Evolutionary conservation across 1,140 invertebrate species (phyloP).

Genomic region (Nephotettix cincticeps): DNA sequence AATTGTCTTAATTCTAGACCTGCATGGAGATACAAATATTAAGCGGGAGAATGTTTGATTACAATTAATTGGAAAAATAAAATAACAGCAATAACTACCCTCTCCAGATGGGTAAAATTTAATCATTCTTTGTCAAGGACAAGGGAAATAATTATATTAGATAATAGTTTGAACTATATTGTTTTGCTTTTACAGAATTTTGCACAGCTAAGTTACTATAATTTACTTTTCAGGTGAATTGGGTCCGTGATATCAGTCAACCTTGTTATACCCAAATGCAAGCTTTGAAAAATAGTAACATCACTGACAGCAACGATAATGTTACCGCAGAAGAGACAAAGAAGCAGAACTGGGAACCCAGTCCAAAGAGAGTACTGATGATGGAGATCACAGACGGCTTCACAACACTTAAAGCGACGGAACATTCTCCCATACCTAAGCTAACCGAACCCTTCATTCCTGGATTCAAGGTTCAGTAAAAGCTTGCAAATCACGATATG

Average conservation of each 20-base stretch:
- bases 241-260: constrained; percentile 57
- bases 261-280: constrained; percentile 64
- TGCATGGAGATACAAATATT: too few relatives aligned
- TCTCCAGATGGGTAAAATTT: too few relatives aligned
- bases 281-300: constrained; percentile 48
- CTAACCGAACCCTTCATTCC: constrained; percentile 61
- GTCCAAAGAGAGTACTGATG: constrained; percentile 54
- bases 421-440: constrained; percentile 63
- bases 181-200: not conserved
- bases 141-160: too few relatives aligned
- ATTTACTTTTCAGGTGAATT: constrained; percentile 48
- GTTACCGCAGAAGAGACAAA: constrained; percentile 51
- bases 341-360: constrained; percentile 47
- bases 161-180: too few relatives aligned
- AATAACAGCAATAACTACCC: too few relatives aligned
- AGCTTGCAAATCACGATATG: too few relatives aligned
- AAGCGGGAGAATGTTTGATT: too few relatives aligned
- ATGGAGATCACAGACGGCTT: constrained; percentile 75
- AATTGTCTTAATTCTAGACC: too few relatives aligned
- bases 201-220: not conserved
- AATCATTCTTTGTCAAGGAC: too few relatives aligned
- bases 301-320: constrained; percentile 50
- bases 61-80: too few relatives aligned
- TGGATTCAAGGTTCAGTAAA: constrained; percentile 58
- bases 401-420: constrained; percentile 67